Evolutionary conservation across 2,797 vertebrate species (phyloP), one percentile per base, ranked within the genome.

Genomic region (Tragopan temminckii): DNA sequence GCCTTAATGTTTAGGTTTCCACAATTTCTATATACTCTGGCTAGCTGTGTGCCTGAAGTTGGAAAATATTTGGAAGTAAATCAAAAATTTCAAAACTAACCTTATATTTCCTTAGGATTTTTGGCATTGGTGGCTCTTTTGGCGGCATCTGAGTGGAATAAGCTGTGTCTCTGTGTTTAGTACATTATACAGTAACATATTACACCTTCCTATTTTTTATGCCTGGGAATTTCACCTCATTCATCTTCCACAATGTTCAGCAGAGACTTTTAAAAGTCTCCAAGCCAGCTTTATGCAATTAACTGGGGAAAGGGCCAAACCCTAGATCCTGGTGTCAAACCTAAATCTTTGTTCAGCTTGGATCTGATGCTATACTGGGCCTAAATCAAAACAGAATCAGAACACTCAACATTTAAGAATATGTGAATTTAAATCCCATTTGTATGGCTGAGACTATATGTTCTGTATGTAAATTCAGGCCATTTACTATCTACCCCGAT

Each of bases 181-280:
- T 95, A 91, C 85, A 79, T 91, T 95, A 96, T 85, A 85, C 68
- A 95, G 91, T 93, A 95, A 96, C 88, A 74, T 88, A 91, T 89
- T 96, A 88, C 80, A 94, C 90, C 89, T 95, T 79, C 82, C 68
- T 57, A 18, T 61, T 85, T 95, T 95, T 91, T 77, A 53, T 95
- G 86, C 80, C 86, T 94, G 85, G 75, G 94, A 96, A 94, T 96
- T 95, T 95, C 94, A 96, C 91, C 90, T 94, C 95, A 96, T 96
- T 66, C 88, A 89, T 96, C 93, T 96, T 95, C 71, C 83, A 89
- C 90, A 89, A 91, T 88, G 64, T 91, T 95, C 90, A 89, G 61
- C 63, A 86, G 88, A 94, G 85, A 82, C 86, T 95, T 94, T 91
- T 87, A 94, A 94, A 96, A 93, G 93, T 84, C 93, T 79, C 61